Conservation (phyloP, 1,140 invertebrate species). For the Hermatobates lingyangjiaoensis region DNA sequence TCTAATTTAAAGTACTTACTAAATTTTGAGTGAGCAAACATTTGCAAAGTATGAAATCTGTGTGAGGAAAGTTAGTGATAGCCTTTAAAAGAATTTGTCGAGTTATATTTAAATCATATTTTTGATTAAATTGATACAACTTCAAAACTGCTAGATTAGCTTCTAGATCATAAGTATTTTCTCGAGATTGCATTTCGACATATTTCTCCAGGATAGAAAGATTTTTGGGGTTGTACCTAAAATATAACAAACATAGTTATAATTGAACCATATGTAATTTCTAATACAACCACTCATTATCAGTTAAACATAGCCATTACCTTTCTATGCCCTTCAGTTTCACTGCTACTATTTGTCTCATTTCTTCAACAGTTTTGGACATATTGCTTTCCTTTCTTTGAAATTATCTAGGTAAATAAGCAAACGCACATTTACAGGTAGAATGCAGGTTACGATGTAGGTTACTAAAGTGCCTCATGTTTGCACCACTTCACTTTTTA, state of each 20-base stretch:
- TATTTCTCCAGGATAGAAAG: slow-evolving; percentile 74
- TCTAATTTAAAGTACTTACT: no score
- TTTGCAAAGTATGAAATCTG: slow-evolving; percentile 92
- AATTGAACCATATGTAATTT: neutral
- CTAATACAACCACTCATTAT: no score
- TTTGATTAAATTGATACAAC: slow-evolving; percentile 81
- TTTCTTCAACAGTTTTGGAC: no score
- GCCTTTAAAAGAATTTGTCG: slow-evolving; percentile 79
- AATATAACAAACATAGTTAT: slow-evolving; percentile 15
- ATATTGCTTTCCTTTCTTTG: no score
- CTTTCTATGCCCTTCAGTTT: no score
- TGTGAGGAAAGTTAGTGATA: slow-evolving; percentile 87
- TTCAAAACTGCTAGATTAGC: slow-evolving; percentile 85
- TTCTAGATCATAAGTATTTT: slow-evolving; percentile 90
- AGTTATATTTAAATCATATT: slow-evolving; percentile 65
- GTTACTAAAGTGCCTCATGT: no score
- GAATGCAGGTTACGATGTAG: no score
- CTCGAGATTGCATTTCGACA: slow-evolving; percentile 76
- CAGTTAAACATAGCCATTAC: no score
- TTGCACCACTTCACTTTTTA: no score
- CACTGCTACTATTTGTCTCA: no score
- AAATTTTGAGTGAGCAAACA: slow-evolving; percentile 73
- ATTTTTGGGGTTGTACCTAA: slow-evolving; percentile 88
- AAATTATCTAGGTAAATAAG: no score
- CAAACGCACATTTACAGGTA: no score